Evolutionary conservation across 2,113 vertebrate genomes (phyloP).

Genomic region (Scartelaos histophorus): DNA sequence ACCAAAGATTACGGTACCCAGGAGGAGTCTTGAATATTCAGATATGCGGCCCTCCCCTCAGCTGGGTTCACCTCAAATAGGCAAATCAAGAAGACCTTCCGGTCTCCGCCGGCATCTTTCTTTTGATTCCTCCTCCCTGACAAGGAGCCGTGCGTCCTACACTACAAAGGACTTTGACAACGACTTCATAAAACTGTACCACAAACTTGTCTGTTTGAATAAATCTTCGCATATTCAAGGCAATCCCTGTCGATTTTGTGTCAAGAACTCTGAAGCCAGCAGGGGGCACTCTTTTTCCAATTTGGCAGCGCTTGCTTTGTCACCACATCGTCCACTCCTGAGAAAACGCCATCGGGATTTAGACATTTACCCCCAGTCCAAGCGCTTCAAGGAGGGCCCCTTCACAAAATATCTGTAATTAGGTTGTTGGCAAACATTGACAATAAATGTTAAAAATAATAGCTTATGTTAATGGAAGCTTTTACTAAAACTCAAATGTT

Average conservation of each 20-base stretch:
- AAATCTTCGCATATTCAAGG: conserved; percentile 4
- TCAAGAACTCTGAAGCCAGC: background rate
- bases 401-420: conserved; percentile 32
- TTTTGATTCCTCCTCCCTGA: conserved; percentile 31
- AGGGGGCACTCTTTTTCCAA: conserved; percentile 24
- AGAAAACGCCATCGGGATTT: conserved; percentile 66
- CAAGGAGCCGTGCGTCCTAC: accelerated
- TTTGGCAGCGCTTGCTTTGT: conserved; percentile 72
- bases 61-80: conserved; percentile 11
- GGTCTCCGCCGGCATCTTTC: conserved; percentile 31
- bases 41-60: conserved; percentile 8
- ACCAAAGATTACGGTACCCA: background rate
- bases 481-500: no score
- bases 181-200: conserved; percentile 68
- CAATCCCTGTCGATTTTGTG: conserved; percentile 59
- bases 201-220: conserved; percentile 68
- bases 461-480: no score
- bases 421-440: no score
- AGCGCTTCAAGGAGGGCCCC: conserved; percentile 55
- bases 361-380: conserved; percentile 42
- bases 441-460: no score
- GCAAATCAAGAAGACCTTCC: background rate
- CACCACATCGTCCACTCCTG: conserved; percentile 58
- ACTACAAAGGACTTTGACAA: conserved; percentile 52
- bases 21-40: conserved; percentile 12